Evolutionary conservation across 2,797 vertebrate genomes (phyloP).

Genomic region (Botia kubotai): DNA sequence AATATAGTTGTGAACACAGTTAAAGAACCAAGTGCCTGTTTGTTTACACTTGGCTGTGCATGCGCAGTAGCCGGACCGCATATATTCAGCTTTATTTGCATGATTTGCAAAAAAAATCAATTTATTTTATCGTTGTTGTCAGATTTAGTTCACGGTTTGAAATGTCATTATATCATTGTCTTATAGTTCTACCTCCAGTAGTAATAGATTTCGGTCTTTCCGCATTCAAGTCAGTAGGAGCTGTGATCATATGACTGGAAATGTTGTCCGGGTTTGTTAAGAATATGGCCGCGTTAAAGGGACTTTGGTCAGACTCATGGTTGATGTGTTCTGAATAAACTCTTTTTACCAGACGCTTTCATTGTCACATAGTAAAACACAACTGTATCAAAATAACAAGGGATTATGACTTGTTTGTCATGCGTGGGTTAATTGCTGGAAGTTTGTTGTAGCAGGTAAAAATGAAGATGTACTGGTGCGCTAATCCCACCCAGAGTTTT

Average conservation of each 20-base stretch:
- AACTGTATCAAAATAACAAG: conserved; percentile 10
- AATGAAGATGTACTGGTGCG: conserved; percentile 55
- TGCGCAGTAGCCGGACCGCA: background rate
- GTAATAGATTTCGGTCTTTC: background rate
- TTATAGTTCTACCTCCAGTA: no score
- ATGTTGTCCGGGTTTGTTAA: background rate
- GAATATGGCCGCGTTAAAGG: background rate
- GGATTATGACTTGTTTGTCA: conserved; percentile 25
- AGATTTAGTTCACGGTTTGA: no score
- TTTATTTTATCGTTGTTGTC: background rate
- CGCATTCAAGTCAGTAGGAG: background rate
- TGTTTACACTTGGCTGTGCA: background rate
- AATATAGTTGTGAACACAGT: background rate
- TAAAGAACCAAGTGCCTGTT: background rate
- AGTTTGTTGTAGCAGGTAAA: conserved; percentile 50
- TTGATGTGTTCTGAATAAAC: conserved; percentile 25
- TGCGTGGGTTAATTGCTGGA: conserved; percentile 49
- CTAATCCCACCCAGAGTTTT: conserved; percentile 61
- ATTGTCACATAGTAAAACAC: conserved; percentile 14
- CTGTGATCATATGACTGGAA: background rate
- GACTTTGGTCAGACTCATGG: conserved; percentile 1
- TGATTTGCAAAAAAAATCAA: background rate
- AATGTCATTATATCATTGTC: no score
- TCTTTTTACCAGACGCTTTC: conserved; percentile 39
- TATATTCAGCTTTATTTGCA: background rate